These are phyloP conservation scores for Dromaius novaehollandiae DNA, from an alignment of 2,113 vertebrate species.

Conservation along the genomic window DNA sequence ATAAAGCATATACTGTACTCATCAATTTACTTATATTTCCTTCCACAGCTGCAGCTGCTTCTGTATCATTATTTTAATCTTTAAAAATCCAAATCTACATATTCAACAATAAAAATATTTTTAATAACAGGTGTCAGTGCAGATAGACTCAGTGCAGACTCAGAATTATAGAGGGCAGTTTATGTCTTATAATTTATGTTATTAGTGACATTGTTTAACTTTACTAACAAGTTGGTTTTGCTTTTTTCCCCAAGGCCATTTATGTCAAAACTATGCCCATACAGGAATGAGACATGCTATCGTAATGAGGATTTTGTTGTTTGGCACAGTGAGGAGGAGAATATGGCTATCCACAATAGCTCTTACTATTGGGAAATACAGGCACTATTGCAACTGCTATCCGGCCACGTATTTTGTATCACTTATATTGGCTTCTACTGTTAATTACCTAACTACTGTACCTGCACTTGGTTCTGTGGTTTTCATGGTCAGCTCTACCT, in stretches of 20 bases:
- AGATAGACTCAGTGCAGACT: background rate
- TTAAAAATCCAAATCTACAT: background rate
- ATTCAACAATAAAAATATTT: background rate
- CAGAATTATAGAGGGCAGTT: background rate
- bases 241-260: background rate
- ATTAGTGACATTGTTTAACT: background rate
- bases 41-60: background rate
- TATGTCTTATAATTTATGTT: background rate
- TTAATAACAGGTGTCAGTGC: background rate
- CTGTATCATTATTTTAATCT: background rate
- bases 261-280: background rate
- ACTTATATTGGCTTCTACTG: background rate
- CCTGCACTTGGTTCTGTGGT: background rate
- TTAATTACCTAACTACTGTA: background rate
- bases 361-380: background rate
- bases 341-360: background rate
- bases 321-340: background rate
- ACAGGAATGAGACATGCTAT: background rate
- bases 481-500: background rate
- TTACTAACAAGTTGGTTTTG: background rate
- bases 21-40: background rate
- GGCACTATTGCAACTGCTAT: accelerated
- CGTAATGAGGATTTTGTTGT: background rate
- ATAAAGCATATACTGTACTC: background rate
- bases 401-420: background rate